Conservation (phyloP, 2,797 vertebrate species). For the Adelosebastes latens region DNA sequence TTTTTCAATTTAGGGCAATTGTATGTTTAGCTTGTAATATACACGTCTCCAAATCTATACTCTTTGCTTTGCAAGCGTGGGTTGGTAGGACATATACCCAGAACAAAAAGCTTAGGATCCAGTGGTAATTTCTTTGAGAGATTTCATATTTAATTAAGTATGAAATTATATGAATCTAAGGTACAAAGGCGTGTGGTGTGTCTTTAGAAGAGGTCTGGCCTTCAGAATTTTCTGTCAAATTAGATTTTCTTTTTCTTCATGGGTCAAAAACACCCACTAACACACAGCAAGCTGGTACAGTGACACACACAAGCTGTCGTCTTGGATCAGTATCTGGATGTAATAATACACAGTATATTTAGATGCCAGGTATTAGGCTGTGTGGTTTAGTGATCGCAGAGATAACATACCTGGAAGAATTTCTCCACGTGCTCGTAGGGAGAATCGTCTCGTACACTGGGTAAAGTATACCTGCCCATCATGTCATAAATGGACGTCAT, state of each 20-base stretch:
- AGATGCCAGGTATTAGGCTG: background rate
- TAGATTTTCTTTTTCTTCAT: background rate
- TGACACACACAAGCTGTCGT: background rate
- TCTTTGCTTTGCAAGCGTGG: too few relatives aligned
- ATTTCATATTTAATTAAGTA: background rate
- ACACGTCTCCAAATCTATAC: too few relatives aligned
- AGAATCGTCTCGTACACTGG: conserved; percentile 83
- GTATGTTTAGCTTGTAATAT: too few relatives aligned
- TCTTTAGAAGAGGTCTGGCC: background rate
- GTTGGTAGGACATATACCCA: too few relatives aligned
- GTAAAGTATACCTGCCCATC: conserved; percentile 93
- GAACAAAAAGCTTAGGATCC: too few relatives aligned
- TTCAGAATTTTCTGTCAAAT: background rate
- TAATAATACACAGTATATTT: background rate
- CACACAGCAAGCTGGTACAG: background rate
- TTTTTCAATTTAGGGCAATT: background rate
- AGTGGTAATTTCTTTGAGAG: background rate
- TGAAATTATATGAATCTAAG: background rate
- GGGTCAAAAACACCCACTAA: background rate
- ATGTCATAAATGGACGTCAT: conserved; percentile 97
- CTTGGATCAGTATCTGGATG: background rate
- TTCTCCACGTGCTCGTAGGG: conserved; percentile 91
- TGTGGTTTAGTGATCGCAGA: background rate
- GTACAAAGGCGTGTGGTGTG: background rate
- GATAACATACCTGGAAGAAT: conserved; percentile 91